phyloP scores from a whole-genome alignment of 2,888 invertebrate genomes.

The Phrixothrix hirtus region DNA sequence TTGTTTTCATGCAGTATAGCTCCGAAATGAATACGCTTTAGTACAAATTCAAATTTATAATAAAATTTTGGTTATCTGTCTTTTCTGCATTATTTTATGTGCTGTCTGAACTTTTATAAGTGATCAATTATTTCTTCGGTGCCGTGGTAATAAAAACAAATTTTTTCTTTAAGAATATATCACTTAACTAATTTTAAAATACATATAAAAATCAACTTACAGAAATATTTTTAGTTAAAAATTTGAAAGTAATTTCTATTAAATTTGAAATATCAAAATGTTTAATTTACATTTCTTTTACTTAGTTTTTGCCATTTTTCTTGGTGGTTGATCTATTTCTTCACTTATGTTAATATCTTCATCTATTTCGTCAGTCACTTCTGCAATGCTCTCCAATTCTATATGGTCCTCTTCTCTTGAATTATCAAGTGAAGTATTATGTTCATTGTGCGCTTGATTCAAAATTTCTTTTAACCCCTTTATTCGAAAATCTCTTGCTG shows the following conservation, averaged over 20 bases:
- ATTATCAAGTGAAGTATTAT: slow-evolving; percentile 17
- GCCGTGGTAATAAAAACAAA: too few relatives aligned
- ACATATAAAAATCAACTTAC: too few relatives aligned
- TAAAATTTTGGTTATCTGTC: too few relatives aligned
- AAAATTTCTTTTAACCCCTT: slow-evolving; percentile 48
- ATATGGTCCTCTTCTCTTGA: slow-evolving; percentile 14
- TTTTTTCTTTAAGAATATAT: too few relatives aligned
- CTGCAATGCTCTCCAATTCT: slow-evolving; percentile 13
- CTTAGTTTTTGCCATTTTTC: slow-evolving; percentile 20
- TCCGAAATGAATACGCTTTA: too few relatives aligned
- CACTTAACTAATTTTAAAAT: too few relatives aligned
- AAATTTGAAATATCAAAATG: not conserved
- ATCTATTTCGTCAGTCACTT: not conserved
- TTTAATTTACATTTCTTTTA: not conserved
- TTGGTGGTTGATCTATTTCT: slow-evolving; percentile 14
- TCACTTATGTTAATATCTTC: slow-evolving; percentile 14
- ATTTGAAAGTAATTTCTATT: too few relatives aligned
- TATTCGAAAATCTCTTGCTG: slow-evolving; percentile 68
- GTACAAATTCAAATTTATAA: too few relatives aligned
- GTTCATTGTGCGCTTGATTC: slow-evolving; percentile 18
- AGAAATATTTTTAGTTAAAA: not conserved
- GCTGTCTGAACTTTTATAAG: too few relatives aligned
- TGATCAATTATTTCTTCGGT: too few relatives aligned
- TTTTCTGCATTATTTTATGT: too few relatives aligned
- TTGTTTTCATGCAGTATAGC: too few relatives aligned